Evolutionary conservation across 1,140 invertebrate species (phyloP), one percentile per base, ranked within the genome.

Genomic region (Plodia interpunctella): DNA sequence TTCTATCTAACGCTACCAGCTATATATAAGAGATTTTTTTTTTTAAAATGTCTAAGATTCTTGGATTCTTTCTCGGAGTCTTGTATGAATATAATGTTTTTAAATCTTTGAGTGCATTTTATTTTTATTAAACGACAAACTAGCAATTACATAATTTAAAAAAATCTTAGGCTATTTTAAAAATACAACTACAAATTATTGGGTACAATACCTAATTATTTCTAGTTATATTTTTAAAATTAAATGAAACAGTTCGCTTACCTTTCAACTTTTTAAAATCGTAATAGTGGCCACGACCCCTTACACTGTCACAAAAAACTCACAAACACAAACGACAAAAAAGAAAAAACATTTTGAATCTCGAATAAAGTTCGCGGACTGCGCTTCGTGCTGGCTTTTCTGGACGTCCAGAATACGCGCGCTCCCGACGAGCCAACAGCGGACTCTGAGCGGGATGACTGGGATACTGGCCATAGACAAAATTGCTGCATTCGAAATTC

Each of bases 341-440:
- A 20, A 15, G 57, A 57, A 59, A 20, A 61, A 57, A 49, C 38
- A 44, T 44, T 49, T 67, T 67, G 44, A 57, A 58, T 52, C 59
- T 59, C 62, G 57, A 59, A 54, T 35, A 50, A 68, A 60, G 62
- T 64, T 64, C 38, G 35, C 6, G 10, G 20, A n/a, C 51, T n/a
- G n/a, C n/a, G n/a, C 19, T 8, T 6, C 35, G 38, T 57, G 55
- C 56, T 55, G 44, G 25, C 28, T 38, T 51, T 38, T 50, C 21
- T 44, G 25, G 60, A 51, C 60, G 59, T 44, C 57, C 21, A 20
- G n/a, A n/a, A 19, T 13, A 74, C 75, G 68, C 62, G 65, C 62
- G 59, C 49, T 68, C 73, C 63, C 68, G 63, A 52, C 70, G 62
- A 60, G 55, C 51, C 59, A 49, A 72, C 63, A 67, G 69, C 64